Conservation (phyloP, 1,140 invertebrate genomes). For the Sycophila sp. region DNA sequence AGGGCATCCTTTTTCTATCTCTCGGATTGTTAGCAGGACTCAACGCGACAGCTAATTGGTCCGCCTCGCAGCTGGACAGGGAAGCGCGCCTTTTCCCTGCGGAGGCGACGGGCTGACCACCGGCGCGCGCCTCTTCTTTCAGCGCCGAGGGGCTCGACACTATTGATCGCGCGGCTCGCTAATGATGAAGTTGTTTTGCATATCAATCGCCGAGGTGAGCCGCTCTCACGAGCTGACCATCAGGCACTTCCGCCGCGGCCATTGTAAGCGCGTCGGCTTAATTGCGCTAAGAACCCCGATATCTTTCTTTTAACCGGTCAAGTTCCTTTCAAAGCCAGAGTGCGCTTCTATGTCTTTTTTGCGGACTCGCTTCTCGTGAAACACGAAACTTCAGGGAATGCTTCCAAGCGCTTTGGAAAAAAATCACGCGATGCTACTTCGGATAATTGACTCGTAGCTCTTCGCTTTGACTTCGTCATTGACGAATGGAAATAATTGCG, state of each 20-base stretch:
- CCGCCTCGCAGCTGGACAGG: constrained; percentile 26
- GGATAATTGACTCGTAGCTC: too few species aligned
- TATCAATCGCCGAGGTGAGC: constrained; percentile 52
- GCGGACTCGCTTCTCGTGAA: too few species aligned
- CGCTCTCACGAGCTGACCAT: too few species aligned
- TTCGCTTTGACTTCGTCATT: too few species aligned
- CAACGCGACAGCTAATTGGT: constrained; percentile 15
- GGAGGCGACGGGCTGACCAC: constrained; percentile 43
- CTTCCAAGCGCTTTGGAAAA: too few species aligned
- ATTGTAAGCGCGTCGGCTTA: background rate
- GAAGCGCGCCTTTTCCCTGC: constrained; percentile 47
- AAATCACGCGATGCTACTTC: too few species aligned
- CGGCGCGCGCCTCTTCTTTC: constrained; percentile 4
- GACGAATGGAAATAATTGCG: too few species aligned
- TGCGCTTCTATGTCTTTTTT: too few species aligned
- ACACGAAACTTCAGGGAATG: background rate
- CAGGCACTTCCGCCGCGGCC: background rate
- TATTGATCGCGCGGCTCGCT: too few species aligned
- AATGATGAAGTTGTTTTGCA: constrained; percentile 50
- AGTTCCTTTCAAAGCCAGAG: too few species aligned
- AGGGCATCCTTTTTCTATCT: too few species aligned
- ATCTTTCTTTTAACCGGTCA: constrained; percentile 8
- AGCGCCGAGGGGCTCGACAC: constrained; percentile 25
- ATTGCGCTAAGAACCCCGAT: constrained; percentile 14
- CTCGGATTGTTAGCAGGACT: background rate